Percentiles rank a stretch among this genome's conserved stretches.
These are phyloP conservation scores for Odontomachus brunneus DNA, from an alignment of 1,140 invertebrate genomes.

Conservation along the genomic window DNA sequence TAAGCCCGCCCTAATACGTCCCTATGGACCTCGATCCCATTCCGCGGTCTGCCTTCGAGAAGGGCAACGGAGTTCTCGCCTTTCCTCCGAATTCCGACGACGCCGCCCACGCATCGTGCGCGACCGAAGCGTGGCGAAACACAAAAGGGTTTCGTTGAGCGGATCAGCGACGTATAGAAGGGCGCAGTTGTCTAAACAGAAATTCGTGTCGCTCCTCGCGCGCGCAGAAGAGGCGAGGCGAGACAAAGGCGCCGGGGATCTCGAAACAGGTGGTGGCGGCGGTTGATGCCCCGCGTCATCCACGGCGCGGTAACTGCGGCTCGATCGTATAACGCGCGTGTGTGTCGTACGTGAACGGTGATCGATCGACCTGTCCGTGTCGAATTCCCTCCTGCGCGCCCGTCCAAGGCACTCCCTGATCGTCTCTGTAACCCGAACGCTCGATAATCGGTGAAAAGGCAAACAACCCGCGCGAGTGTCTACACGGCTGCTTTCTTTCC, in stretches of 20 bases:
- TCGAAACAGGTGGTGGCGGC: constrained; percentile 60
- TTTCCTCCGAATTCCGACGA: constrained; percentile 34
- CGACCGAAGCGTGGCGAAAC: constrained; percentile 44
- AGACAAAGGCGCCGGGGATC: constrained; percentile 46
- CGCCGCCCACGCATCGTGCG: constrained; percentile 29
- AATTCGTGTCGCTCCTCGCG: constrained; percentile 55
- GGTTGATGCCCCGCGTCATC: constrained; percentile 41
- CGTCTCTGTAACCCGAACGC: constrained; percentile 64
- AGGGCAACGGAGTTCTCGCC: neutral
- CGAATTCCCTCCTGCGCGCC: constrained; percentile 53
- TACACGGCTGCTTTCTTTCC: constrained; percentile 16
- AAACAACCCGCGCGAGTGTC: constrained; percentile 7
- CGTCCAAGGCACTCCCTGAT: constrained; percentile 38
- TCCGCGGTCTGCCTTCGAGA: neutral
- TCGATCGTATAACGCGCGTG: constrained; percentile 23
- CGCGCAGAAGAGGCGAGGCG: constrained; percentile 41
- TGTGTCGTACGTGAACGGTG: constrained; percentile 39
- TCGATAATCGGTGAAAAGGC: constrained; percentile 51
- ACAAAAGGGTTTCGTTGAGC: constrained; percentile 61
- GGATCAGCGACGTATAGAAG: constrained; percentile 64
- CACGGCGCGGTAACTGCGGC: neutral
- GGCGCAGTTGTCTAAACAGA: constrained; percentile 65
- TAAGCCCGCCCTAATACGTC: neutral
- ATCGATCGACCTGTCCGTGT: constrained; percentile 65
- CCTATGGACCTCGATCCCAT: neutral